Percentiles rank a stretch among this genome's conserved stretches.
phyloP scores from a whole-genome alignment of 2,888 invertebrate species.

The Pecten maximus region DNA sequence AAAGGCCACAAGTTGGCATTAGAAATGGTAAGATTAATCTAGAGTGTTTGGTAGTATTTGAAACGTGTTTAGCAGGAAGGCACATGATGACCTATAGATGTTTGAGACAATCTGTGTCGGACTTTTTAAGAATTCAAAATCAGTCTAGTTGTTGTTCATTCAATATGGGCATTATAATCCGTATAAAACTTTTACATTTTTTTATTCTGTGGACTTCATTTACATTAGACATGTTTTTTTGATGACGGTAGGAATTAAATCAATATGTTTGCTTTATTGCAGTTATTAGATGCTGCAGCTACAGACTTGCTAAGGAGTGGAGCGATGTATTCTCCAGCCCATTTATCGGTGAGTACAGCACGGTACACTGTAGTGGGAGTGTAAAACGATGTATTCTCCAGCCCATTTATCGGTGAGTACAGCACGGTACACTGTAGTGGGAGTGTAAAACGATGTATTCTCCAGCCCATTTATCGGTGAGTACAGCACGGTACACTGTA shows the following conservation, averaged over 20 bases:
- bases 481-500: conserved; percentile 53
- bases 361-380: conserved; percentile 43
- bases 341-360: conserved; percentile 83
- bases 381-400: conserved; percentile 83
- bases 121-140: background rate
- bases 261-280: conserved; percentile 53
- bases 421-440: no score
- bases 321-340: conserved; percentile 85
- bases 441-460: conserved; percentile 82
- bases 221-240: no score
- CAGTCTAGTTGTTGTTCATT: background rate
- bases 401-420: conserved; percentile 85
- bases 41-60: background rate
- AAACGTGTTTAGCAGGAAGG: background rate
- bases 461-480: conserved; percentile 85
- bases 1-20: conserved; percentile 85
- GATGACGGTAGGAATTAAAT: background rate
- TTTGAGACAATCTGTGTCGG: background rate
- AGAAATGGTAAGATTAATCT: conserved; percentile 81
- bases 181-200: no score
- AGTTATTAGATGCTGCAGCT: conserved; percentile 80
- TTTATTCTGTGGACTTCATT: no score
- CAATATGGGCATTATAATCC: no score
- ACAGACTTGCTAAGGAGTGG: conserved; percentile 78
- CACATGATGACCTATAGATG: background rate